A percentile compares a stretch with the other conserved stretches of the same genome.
Evolutionary conservation across 2,113 vertebrate species (phyloP).

Genomic region (Excalfactoria chinensis): DNA sequence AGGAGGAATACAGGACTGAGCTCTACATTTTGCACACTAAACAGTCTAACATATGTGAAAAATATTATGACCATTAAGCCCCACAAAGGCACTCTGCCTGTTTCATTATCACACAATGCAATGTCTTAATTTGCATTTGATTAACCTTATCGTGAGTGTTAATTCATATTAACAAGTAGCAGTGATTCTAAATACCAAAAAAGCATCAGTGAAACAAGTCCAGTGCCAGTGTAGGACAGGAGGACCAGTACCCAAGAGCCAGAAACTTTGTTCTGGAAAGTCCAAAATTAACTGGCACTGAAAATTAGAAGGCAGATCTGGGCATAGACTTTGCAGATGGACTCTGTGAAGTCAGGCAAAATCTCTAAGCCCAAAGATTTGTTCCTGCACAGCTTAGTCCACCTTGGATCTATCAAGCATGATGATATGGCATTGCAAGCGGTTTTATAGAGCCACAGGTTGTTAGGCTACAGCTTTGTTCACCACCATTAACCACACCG

Average conservation of each 20-base stretch:
- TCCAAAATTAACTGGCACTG: background rate
- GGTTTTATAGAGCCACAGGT: background rate
- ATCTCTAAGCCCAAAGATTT: background rate
- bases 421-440: background rate
- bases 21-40: background rate
- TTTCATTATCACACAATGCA: background rate
- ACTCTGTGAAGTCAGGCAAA: background rate
- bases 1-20: background rate
- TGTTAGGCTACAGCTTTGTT: slow-evolving; percentile 7
- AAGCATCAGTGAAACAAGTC: background rate
- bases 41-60: background rate
- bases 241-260: background rate
- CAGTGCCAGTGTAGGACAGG: background rate
- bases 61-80: background rate
- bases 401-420: background rate
- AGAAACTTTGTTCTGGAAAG: background rate
- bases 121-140: background rate
- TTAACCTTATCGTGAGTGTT: background rate
- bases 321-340: background rate
- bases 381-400: background rate
- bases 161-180: background rate
- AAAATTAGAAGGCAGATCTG: background rate
- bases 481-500: background rate
- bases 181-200: background rate
- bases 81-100: background rate